Evolutionary conservation across 2,888 invertebrate species (phyloP).

Genomic region (Clistopyga incitator): DNA sequence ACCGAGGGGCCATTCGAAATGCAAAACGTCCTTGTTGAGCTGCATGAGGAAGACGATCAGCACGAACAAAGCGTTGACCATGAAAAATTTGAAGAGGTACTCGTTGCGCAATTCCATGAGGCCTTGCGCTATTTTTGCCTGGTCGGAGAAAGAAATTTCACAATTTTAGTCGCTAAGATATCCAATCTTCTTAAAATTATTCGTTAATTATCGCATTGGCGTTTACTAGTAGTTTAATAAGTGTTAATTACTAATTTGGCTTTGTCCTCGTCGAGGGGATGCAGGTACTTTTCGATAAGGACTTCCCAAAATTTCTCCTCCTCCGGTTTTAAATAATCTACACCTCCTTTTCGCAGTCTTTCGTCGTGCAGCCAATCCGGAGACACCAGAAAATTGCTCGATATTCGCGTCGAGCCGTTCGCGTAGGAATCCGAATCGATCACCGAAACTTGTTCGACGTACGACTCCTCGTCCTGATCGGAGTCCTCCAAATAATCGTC

Average conservation of each 20-base stretch:
- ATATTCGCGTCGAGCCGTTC: slow-evolving; percentile 29
- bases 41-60: slow-evolving; percentile 88
- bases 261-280: slow-evolving; percentile 89
- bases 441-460: slow-evolving; percentile 60
- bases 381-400: slow-evolving; percentile 84
- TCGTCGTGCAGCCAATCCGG: slow-evolving; percentile 90
- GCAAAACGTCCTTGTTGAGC: slow-evolving; percentile 86
- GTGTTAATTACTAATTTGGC: slow-evolving; percentile 85
- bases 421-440: slow-evolving; percentile 47
- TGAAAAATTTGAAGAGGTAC: slow-evolving; percentile 87
- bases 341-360: slow-evolving; percentile 87
- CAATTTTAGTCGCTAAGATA: neutral
- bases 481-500: slow-evolving; percentile 53
- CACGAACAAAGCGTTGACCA: slow-evolving; percentile 89
- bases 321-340: slow-evolving; percentile 87
- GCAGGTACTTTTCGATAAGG: slow-evolving; percentile 90
- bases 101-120: slow-evolving; percentile 86
- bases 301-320: slow-evolving; percentile 93
- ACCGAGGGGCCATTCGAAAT: slow-evolving; percentile 87
- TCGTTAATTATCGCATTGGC: neutral
- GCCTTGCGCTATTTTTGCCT: slow-evolving; percentile 84
- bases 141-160: slow-evolving; percentile 55
- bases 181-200: no score
- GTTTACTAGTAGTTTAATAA: neutral
- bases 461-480: slow-evolving; percentile 62